phyloP scores from a whole-genome alignment of 2,888 invertebrate species.

The Heteromyza rotundicornis region DNA sequence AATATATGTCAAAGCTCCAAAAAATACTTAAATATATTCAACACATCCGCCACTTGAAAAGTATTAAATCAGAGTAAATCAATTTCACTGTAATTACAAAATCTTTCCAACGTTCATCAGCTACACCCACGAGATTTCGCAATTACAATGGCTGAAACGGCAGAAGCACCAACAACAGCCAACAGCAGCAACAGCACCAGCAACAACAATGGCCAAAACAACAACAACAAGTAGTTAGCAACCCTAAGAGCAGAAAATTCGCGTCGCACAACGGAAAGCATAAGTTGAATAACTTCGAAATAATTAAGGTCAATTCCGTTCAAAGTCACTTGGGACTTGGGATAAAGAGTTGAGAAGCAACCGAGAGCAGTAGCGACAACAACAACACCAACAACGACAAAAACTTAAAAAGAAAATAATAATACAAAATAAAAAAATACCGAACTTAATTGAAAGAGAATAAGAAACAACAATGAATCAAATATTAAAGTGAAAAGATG shows the following conservation, averaged over 20 bases:
- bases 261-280: not conserved
- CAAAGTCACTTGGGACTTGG: slow-evolving; percentile 8
- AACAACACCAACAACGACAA: slow-evolving; percentile 1
- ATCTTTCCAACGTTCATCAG: not conserved
- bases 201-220: not conserved
- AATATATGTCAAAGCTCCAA: too few relatives aligned
- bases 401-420: not conserved
- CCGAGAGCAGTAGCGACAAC: not conserved
- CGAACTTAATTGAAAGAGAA: not conserved
- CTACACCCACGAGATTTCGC: slow-evolving; percentile 25
- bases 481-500: too few relatives aligned
- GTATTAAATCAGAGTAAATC: slow-evolving; percentile 2
- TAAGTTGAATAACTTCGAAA: slow-evolving; percentile 19
- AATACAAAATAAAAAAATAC: slow-evolving; percentile 1
- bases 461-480: too few relatives aligned
- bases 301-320: slow-evolving; percentile 26
- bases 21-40: too few relatives aligned
- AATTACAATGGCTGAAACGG: slow-evolving; percentile 19
- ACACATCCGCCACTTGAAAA: too few relatives aligned
- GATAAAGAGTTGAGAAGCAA: slow-evolving; percentile 18
- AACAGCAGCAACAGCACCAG: slow-evolving; percentile 1
- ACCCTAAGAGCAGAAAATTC: slow-evolving; percentile 7
- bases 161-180: not conserved
- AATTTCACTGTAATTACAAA: slow-evolving; percentile 12
- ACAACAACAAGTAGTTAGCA: slow-evolving; percentile 4